Evolutionary conservation across 1,140 invertebrate species (phyloP).

Genomic region (Caerostris darwini): DNA sequence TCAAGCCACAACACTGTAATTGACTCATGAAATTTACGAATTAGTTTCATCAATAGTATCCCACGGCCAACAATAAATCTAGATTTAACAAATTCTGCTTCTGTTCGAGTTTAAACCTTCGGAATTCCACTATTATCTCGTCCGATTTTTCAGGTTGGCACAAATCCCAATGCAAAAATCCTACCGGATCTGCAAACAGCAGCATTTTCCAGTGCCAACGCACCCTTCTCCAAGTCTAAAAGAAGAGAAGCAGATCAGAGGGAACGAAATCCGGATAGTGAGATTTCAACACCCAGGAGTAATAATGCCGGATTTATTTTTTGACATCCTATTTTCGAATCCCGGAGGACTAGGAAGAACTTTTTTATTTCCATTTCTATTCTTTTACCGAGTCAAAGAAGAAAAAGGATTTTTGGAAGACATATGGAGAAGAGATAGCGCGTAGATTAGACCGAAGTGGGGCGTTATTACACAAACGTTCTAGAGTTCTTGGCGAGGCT

Average conservation of each 20-base stretch:
- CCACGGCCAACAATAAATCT: too few species aligned
- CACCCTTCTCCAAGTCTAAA: constrained; percentile 16
- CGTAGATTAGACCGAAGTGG: constrained; percentile 61
- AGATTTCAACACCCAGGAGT: constrained; percentile 78
- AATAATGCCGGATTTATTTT: constrained; percentile 77
- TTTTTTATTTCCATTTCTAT: constrained; percentile 39
- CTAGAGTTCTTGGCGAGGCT: constrained; percentile 26
- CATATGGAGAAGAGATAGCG: constrained; percentile 62
- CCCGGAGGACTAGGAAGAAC: constrained; percentile 31
- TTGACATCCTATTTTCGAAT: constrained; percentile 77
- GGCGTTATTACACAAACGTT: constrained; percentile 60
- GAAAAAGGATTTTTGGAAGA: constrained; percentile 68
- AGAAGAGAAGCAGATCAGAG: constrained; percentile 29
- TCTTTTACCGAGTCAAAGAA: constrained; percentile 55
- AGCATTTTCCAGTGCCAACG: neutral
- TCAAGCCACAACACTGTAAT: too few species aligned
- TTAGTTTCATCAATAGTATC: too few species aligned
- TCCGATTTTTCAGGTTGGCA: too few species aligned
- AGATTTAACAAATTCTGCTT: too few species aligned
- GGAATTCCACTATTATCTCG: too few species aligned
- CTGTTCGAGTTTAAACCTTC: too few species aligned
- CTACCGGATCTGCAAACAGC: neutral
- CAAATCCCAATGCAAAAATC: neutral
- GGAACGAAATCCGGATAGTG: constrained; percentile 62
- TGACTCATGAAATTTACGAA: too few species aligned